These are phyloP conservation scores for human (Homo sapiens) DNA, from an alignment of 2,113 vertebrate genomes.

Conservation along the genomic window DNA sequence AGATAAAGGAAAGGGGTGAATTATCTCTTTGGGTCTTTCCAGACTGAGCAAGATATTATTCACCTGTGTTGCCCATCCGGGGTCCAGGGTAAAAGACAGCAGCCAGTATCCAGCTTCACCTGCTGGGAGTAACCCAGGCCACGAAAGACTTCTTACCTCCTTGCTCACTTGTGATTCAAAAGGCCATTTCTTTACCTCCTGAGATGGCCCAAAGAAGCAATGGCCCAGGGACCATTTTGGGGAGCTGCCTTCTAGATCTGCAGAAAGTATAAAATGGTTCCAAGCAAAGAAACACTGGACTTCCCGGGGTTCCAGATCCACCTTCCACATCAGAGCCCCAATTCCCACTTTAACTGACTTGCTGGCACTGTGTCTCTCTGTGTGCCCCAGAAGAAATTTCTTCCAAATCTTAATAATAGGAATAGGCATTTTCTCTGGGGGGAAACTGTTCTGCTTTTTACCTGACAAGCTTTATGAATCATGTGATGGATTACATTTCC, in stretches of 20 bases:
- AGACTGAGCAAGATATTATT: neutral
- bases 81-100: neutral
- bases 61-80: neutral
- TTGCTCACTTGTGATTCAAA: neutral
- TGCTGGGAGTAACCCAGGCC: neutral
- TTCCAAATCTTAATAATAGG: neutral
- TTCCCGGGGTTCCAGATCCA: neutral
- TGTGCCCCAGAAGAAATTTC: neutral
- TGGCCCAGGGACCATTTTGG: neutral
- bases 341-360: neutral
- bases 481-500: neutral
- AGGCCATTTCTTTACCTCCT: neutral
- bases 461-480: neutral
- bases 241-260: neutral
- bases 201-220: neutral
- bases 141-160: rapidly evolving
- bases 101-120: neutral
- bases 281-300: neutral
- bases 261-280: neutral
- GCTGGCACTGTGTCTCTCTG: neutral
- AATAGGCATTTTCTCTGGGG: neutral
- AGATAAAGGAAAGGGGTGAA: neutral
- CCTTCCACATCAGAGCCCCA: neutral
- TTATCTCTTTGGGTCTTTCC: neutral
- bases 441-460: neutral